Base-by-base conservation (phyloP, 2,888 invertebrate species). In the Chaetogeoica ovagalla region DNA sequence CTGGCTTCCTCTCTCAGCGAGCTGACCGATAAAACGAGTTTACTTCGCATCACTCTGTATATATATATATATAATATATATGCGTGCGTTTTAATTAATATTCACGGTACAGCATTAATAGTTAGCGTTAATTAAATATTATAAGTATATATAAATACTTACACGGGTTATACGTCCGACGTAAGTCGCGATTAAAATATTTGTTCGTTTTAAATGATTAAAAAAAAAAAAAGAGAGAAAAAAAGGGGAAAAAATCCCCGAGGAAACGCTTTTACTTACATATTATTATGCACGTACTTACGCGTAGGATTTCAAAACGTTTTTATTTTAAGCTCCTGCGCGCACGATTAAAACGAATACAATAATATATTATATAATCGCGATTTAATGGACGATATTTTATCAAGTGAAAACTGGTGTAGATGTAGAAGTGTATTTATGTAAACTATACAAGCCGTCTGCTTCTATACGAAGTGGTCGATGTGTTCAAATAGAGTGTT, bases 41-140 rank as follows among this genome's bases (percentile, higher is more conserved):
- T 55, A 19, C 7, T 17, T 19, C 17, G 48, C 13, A 48, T 7
- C 9, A 13, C 15, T 19, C 19, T 19, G 55, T 66, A 66, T 30
- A 4, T 30, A 30, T 30, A 30, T 30, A 30, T 30, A 30, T 30
- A 30, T 30, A 30, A 30, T 30, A 30, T 21, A 21, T 43, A 48
- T 7, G 21, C 23, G 9, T 23, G 11, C 11, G 9, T 68, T 69
- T 69, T 55, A 52, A 69, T 69, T 70, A 70, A 70, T 57, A 69
- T 55, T 69, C 69, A 69, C 69, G n/a, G 69, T 37, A 48, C 48
- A 48, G 3, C 1, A 48, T 48, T 48, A 48, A 48, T 48, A 48
- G 69, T 37, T 55, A 55, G 55, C 9, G 69, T 69, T 69, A 69
- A 55, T 69, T 69, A 37, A 69, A 55, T 55, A 69, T 30, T 30